These are phyloP conservation scores for Pseudolycoriella hygida DNA, from an alignment of 2,888 invertebrate species.

Conservation along the genomic window DNA sequence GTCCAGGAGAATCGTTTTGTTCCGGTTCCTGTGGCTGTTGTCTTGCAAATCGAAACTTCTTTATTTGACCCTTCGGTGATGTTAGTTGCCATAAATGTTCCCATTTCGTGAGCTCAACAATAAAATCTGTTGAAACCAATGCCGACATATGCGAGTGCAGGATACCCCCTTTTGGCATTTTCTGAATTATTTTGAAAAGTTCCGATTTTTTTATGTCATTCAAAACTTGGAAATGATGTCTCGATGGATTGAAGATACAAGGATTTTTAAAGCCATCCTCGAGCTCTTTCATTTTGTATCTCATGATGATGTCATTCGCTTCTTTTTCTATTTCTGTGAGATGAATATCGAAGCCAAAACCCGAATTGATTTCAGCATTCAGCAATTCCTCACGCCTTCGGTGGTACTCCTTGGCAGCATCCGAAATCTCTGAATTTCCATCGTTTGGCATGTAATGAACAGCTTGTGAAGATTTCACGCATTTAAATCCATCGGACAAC, in stretches of 20 bases:
- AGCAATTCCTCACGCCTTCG: constrained; percentile 29
- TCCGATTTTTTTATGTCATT: constrained; percentile 38
- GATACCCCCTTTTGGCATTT: constrained; percentile 58
- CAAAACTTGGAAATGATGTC: constrained; percentile 45
- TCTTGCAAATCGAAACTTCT: constrained; percentile 24
- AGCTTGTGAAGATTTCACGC: no score
- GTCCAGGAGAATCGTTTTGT: no score
- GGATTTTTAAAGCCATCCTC: constrained; percentile 36
- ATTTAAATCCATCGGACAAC: no score
- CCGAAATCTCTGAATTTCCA: no score
- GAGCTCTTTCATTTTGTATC: constrained; percentile 34
- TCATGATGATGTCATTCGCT: constrained; percentile 41
- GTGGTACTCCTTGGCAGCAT: constrained; percentile 17
- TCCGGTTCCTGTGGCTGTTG: constrained; percentile 12
- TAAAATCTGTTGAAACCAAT: constrained; percentile 39
- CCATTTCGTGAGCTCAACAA: constrained; percentile 43
- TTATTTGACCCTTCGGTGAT: constrained; percentile 19
- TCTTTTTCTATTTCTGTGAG: constrained; percentile 32
- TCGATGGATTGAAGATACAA: constrained; percentile 40
- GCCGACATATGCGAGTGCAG: constrained; percentile 53
- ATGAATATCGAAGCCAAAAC: constrained; percentile 34
- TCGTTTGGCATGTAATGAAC: no score
- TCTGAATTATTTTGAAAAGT: constrained; percentile 44
- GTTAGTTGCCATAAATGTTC: constrained; percentile 36
- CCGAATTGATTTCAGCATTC: constrained; percentile 28